Evolutionary conservation across 1,140 invertebrate genomes (phyloP).

Genomic region (Cyphomyrmex costatus): DNA sequence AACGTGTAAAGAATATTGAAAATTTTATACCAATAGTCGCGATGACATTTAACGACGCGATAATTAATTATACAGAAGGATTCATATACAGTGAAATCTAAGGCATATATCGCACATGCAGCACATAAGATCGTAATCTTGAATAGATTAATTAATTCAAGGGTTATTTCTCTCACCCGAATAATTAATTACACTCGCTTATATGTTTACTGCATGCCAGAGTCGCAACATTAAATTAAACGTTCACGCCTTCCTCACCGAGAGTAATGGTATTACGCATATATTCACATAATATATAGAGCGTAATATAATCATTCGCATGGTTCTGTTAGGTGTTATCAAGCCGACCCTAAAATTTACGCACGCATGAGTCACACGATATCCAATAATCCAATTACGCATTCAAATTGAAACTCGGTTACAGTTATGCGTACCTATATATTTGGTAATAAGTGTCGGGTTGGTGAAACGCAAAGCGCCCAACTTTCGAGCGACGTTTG

Average conservation of each 20-base stretch:
- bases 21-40: neutral
- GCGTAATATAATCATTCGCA: constrained; percentile 40
- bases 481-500: neutral
- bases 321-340: constrained; percentile 17
- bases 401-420: constrained; percentile 41
- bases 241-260: neutral
- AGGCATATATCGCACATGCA: neutral
- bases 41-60: neutral
- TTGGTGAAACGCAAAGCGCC: neutral
- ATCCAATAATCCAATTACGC: constrained; percentile 41
- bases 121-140: constrained; percentile 4
- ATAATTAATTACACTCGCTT: constrained; percentile 5
- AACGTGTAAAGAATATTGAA: neutral
- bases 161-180: constrained; percentile 34
- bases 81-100: neutral
- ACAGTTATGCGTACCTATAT: too few relatives aligned
- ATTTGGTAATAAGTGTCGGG: constrained; percentile 19
- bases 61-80: neutral
- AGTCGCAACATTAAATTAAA: constrained; percentile 14
- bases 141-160: constrained; percentile 57
- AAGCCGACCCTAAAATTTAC: constrained; percentile 32
- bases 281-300: constrained; percentile 1
- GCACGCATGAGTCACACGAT: constrained; percentile 11
- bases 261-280: neutral
- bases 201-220: neutral